phyloP scores from a whole-genome alignment of 1,140 invertebrate genomes.

The Drosophila pseudoobscura region DNA sequence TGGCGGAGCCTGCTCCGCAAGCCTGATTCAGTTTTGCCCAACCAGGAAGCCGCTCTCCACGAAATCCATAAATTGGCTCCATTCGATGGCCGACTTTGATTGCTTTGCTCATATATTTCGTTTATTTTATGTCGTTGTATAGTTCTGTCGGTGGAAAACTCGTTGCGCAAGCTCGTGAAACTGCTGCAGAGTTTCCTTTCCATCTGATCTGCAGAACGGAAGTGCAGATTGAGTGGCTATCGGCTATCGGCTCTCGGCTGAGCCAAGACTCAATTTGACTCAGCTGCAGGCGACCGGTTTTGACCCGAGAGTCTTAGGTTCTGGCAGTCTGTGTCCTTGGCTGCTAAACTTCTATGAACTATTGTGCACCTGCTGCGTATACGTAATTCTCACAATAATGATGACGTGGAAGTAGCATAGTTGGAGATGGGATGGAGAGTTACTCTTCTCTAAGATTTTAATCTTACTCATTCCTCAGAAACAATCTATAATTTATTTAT shows the following conservation, averaged over 20 bases:
- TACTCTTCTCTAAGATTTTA: too few relatives aligned
- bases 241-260: slow-evolving; percentile 5
- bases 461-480: too few relatives aligned
- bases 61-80: slow-evolving; percentile 52
- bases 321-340: slow-evolving; percentile 52
- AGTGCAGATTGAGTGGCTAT: slow-evolving; percentile 6
- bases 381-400: not conserved
- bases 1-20: slow-evolving; percentile 63
- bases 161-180: slow-evolving; percentile 37
- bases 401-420: too few relatives aligned
- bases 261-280: not conserved
- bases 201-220: slow-evolving; percentile 32
- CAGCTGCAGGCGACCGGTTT: slow-evolving; percentile 45
- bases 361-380: slow-evolving; percentile 37
- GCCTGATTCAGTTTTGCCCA: slow-evolving; percentile 67
- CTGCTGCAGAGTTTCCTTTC: slow-evolving; percentile 28
- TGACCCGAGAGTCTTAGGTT: slow-evolving; percentile 10
- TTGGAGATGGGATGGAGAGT: too few relatives aligned
- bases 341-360: slow-evolving; percentile 42
- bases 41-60: slow-evolving; percentile 62
- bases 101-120: slow-evolving; percentile 42
- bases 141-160: slow-evolving; percentile 53
- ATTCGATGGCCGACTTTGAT: slow-evolving; percentile 56
- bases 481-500: too few relatives aligned
- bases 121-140: slow-evolving; percentile 32